Conservation (phyloP, 2,113 vertebrate species). For the Pipra filicauda region DNA sequence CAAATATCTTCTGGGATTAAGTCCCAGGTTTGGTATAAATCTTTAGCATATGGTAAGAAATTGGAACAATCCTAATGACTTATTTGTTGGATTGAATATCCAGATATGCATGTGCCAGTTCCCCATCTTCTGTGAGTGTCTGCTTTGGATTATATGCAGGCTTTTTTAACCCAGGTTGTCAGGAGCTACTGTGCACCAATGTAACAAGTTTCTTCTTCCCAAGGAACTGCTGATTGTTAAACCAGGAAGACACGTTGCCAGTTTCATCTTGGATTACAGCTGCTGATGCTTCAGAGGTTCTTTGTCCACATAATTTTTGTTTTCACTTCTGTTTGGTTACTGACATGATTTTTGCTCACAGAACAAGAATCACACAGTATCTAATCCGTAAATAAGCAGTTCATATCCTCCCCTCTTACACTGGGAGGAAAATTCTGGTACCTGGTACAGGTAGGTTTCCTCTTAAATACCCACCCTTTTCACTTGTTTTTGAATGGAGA, state of each 20-base stretch:
- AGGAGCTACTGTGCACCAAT: not conserved
- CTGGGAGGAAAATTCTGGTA: not conserved
- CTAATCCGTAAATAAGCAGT: not conserved
- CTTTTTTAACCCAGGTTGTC: not conserved
- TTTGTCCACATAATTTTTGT: not conserved
- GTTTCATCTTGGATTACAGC: not conserved
- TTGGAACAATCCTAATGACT: not conserved
- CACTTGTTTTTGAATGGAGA: not conserved
- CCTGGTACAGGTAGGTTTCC: not conserved
- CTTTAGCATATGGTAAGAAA: not conserved
- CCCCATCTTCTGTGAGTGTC: not conserved
- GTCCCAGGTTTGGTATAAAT: not conserved
- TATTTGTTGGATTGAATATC: not conserved
- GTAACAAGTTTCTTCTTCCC: not conserved
- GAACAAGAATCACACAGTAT: not conserved
- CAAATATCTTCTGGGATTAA: not conserved
- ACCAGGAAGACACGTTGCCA: accelerated
- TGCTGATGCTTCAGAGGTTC: not conserved
- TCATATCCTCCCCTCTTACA: not conserved
- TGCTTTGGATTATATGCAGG: not conserved
- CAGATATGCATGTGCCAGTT: accelerated
- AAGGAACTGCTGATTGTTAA: not conserved
- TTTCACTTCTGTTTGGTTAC: not conserved
- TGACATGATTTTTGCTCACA: not conserved
- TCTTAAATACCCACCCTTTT: not conserved